Evolutionary conservation across 2,888 invertebrate species (phyloP).

Genomic region (Choristoneura rosaceana): DNA sequence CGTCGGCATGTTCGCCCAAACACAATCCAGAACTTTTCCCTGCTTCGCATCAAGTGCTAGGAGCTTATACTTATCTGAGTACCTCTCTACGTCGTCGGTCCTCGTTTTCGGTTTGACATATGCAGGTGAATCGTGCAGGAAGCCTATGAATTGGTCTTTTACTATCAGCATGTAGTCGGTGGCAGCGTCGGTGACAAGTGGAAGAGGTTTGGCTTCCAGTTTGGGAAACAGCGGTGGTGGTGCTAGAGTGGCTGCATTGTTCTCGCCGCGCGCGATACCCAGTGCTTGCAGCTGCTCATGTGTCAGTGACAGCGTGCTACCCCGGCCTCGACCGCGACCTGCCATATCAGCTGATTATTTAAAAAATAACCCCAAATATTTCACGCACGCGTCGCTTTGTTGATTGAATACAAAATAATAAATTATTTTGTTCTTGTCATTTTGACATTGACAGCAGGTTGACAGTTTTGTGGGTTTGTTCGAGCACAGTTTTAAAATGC

Average conservation of each 20-base stretch:
- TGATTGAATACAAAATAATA: slow-evolving; percentile 3
- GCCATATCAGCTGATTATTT: slow-evolving; percentile 58
- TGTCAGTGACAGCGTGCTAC: slow-evolving; percentile 80
- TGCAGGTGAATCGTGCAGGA: slow-evolving; percentile 88
- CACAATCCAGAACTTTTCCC: slow-evolving; percentile 77
- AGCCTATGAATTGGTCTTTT: slow-evolving; percentile 90
- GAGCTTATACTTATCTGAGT: slow-evolving; percentile 85
- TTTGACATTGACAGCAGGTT: slow-evolving; percentile 20
- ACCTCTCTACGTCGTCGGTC: slow-evolving; percentile 82
- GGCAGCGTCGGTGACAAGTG: slow-evolving; percentile 82
- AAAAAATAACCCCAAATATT: slow-evolving; percentile 14
- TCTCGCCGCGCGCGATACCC: slow-evolving; percentile 84
- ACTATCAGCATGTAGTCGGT: slow-evolving; percentile 89
- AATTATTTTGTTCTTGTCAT: neutral
- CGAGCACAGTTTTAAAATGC: slow-evolving; percentile 1
- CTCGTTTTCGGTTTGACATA: slow-evolving; percentile 81
- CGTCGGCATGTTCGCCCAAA: slow-evolving; percentile 87
- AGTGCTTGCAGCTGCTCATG: slow-evolving; percentile 85
- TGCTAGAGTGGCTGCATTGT: slow-evolving; percentile 77
- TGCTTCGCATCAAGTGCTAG: slow-evolving; percentile 79
- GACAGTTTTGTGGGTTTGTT: neutral
- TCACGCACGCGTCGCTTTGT: slow-evolving; percentile 36
- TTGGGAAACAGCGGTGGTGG: slow-evolving; percentile 87
- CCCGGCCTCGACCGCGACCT: slow-evolving; percentile 82
- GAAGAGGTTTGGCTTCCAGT: slow-evolving; percentile 84